A percentile compares a stretch with the other conserved stretches of the same genome.
These are phyloP conservation scores for Caenorhabditis sp. DNA, from an alignment of 2,888 invertebrate genomes.

Conservation along the genomic window DNA sequence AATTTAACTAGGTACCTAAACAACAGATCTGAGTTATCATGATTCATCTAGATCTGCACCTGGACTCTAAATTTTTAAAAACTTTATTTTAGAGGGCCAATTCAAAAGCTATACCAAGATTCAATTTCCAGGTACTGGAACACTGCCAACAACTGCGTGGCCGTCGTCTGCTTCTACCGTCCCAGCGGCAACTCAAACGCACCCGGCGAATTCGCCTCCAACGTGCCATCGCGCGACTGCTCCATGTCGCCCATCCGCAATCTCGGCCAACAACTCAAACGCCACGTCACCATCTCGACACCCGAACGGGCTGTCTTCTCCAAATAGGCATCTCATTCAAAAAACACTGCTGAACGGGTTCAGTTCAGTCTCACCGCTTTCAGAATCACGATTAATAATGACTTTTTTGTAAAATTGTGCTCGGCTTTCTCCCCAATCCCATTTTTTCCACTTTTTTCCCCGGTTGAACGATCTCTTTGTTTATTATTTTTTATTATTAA, in stretches of 20 bases:
- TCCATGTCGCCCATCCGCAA: conserved; percentile 61
- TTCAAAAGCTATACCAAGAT: too few relatives aligned
- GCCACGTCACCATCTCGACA: conserved; percentile 57
- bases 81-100: too few relatives aligned
- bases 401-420: neutral
- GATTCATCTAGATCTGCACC: too few relatives aligned
- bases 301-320: conserved; percentile 32
- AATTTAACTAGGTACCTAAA: too few relatives aligned
- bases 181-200: conserved; percentile 69
- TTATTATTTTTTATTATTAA: neutral
- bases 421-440: neutral
- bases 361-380: neutral
- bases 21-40: too few relatives aligned
- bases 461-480: neutral
- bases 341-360: neutral
- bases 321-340: conserved; percentile 7
- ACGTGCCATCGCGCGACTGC: conserved; percentile 59
- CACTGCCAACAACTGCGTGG: conserved; percentile 66
- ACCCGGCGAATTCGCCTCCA: conserved; percentile 67
- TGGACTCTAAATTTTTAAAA: too few relatives aligned
- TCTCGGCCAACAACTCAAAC: conserved; percentile 60
- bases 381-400: neutral
- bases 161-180: conserved; percentile 69
- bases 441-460: neutral
- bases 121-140: conserved; percentile 65